Evolutionary conservation across 2,797 vertebrate genomes (phyloP), one percentile per base, ranked within the genome.

Genomic region (Adrianichthys oophorus): DNA sequence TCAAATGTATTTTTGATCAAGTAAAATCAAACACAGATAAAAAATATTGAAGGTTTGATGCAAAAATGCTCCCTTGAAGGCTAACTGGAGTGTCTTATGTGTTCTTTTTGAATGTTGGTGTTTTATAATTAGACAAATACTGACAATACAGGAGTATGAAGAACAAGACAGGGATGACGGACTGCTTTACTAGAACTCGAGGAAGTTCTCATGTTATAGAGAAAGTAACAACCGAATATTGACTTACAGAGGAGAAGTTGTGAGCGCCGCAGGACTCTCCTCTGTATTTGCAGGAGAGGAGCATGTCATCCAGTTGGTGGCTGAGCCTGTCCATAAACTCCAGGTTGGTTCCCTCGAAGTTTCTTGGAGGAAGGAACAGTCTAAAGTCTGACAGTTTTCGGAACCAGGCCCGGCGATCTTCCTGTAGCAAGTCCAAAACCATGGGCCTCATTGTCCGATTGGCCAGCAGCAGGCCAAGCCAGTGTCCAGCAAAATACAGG

Each of bases 191-290:
- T 37, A 37, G 32, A 37, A 37, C 10, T 37, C 12, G 10, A 13
- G 32, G 32, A 6, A 15, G 7, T 41, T 41, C 3, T 15, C 1
- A 50, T 32, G 13, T 52, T 13, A 15, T 18, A 2, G 2, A 50
- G 15, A 43, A 1, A 56, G 61, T 10, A 72, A 16, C 15, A 41
- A 15, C 49, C 41, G 24, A 48, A 37, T 17, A n/a, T 6, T n/a
- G 72, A 98, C 97, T 98, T 92, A 99, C 96, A 41, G 95, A 93
- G 45, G 96, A 95, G 94, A 98, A 99, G 94, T 99, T 98, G 85
- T 98, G 95, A 15, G 96, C 93, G 1, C 95, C 94, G 54, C 97
- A 98, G 41, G 91, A 89, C 78, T 98, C 95, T 62, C 97, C 97
- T 65, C 95, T 93, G 92, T 96, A 99, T 86, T 96, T 98, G 94